phyloP scores from a whole-genome alignment of 1,140 invertebrate species.

The Aradophagus sp. region DNA sequence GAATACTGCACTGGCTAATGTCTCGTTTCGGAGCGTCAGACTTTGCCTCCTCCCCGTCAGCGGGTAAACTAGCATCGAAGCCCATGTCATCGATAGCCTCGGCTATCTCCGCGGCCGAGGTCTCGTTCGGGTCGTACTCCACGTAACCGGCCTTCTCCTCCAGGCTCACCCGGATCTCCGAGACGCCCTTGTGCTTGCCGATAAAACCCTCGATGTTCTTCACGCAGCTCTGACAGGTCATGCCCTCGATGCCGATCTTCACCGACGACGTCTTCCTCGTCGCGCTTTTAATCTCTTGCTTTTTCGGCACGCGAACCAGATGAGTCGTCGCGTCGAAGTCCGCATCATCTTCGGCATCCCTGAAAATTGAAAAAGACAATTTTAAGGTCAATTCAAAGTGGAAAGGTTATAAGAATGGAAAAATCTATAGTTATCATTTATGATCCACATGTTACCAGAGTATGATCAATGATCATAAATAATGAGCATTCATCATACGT shows the following conservation, averaged over 20 bases:
- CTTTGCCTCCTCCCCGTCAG: conserved; percentile 26
- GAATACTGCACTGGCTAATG: conserved; percentile 69
- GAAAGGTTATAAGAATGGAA: too few species aligned
- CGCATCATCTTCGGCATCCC: conserved; percentile 64
- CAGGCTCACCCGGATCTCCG: conserved; percentile 77
- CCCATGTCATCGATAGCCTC: conserved; percentile 82
- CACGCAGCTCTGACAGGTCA: conserved; percentile 89
- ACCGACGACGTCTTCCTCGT: conserved; percentile 21
- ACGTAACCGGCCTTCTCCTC: conserved; percentile 78
- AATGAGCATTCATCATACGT: too few species aligned
- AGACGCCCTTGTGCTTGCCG: conserved; percentile 77
- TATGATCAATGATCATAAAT: too few species aligned
- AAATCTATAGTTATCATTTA: too few species aligned
- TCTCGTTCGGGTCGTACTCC: conserved; percentile 69
- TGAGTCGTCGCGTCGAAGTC: conserved; percentile 61
- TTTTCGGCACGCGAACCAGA: conserved; percentile 56
- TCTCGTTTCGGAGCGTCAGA: conserved; percentile 77
- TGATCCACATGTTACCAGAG: too few species aligned
- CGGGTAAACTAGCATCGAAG: conserved; percentile 76
- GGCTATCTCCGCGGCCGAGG: conserved; percentile 77
- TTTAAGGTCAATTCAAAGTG: too few species aligned
- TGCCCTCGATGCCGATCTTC: conserved; percentile 80
- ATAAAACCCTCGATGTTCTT: conserved; percentile 83
- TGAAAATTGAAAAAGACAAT: conserved; percentile 20
- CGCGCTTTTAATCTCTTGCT: conserved; percentile 17